Evolutionary conservation across 2,888 invertebrate genomes (phyloP), one percentile per base, ranked within the genome.

Genomic region (Andrena trimmerana): DNA sequence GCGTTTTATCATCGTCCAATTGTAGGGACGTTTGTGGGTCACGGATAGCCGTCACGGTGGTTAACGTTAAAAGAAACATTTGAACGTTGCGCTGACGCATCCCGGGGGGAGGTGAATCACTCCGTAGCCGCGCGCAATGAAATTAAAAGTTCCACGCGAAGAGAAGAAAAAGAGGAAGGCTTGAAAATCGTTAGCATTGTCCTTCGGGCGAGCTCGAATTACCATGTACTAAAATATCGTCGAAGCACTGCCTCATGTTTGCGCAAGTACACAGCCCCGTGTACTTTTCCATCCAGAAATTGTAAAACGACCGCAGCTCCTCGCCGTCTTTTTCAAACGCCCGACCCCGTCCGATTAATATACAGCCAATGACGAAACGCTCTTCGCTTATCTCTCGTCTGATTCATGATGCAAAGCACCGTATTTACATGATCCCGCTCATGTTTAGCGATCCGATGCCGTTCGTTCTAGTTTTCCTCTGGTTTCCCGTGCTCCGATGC

Each of bases 171-270:
- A 20, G 20, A 29, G 33, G 16, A 29, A 7, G 29, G 42, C 16
- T 10, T 24, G n/a, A 7, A 31, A 70, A 27, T 27, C 4, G 63
- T 36, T 29, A 62, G 42, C 33, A 60, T 29, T 24, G 7, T 42
- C 8, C 36, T 29, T 31, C 20, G 31, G n/a, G 10, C 7, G 65
- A 10, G 24, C 33, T 69, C 24, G 48, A 76, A 84, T 90, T 92
- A 91, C 90, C 90, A 74, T 90, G 87, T 29, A 89, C 83, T 52
- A 90, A 63, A 80, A 90, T 86, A 36, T 82, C 84, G 70, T 88
- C 87, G 65, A 76, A 83, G 76, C 90, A 91, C 70, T 85, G 88
- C 78, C 77, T 84, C 90, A 91, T 91, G 52, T 62, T 80, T 71
- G 63, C 71, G 36, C 75, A 42, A 50, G 48, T 65, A 48, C 69